phyloP scores from a whole-genome alignment of 2,113 vertebrate species.

The Athene noctua region DNA sequence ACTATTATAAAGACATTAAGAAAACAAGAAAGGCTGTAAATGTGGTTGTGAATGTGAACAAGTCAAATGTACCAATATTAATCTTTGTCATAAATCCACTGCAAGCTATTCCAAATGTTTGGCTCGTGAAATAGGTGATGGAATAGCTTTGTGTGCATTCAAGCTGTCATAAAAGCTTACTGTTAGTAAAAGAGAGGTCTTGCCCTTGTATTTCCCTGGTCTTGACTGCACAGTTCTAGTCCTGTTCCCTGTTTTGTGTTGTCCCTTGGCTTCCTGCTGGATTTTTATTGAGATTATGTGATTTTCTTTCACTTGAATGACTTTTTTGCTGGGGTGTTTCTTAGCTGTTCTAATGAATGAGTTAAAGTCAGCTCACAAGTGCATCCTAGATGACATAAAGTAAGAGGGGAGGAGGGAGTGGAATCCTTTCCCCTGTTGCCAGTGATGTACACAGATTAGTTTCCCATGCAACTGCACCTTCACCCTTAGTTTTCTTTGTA shows the following conservation, averaged over 20 bases:
- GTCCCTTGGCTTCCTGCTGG: background rate
- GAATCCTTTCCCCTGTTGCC: background rate
- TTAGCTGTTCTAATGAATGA: background rate
- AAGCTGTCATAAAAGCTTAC: background rate
- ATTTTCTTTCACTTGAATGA: background rate
- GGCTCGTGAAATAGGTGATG: background rate
- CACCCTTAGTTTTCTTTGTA: background rate
- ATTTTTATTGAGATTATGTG: background rate
- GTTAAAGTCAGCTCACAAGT: background rate
- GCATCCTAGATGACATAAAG: background rate
- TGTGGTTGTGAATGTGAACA: background rate
- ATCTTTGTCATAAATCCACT: background rate
- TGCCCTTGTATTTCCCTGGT: background rate
- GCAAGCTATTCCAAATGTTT: background rate
- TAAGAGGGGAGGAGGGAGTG: background rate
- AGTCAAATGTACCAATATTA: background rate
- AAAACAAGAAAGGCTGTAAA: background rate
- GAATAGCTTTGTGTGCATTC: background rate
- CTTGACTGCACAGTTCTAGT: fast-evolving
- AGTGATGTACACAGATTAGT: fast-evolving
- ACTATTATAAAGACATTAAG: background rate
- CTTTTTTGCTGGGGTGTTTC: background rate
- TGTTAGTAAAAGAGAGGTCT: background rate
- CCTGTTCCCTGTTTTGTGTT: background rate
- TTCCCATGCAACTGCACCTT: background rate